Base-by-base conservation (phyloP, 2,113 vertebrate genomes). In the Bostrychus sinensis region DNA sequence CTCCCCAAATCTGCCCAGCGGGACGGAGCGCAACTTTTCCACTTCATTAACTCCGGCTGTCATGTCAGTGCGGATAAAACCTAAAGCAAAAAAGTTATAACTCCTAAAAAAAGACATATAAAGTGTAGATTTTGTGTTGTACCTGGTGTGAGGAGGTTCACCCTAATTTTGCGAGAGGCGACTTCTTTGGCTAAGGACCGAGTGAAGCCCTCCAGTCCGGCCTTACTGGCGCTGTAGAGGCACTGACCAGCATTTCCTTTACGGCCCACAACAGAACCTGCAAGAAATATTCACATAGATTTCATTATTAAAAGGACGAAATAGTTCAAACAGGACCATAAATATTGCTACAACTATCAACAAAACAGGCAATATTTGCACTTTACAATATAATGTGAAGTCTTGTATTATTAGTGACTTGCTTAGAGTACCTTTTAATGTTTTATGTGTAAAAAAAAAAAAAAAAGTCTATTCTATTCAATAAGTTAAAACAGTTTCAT, bases 141-240 rank as follows among this genome's bases (percentile, higher is more conserved):
- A 98, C 96, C 96, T 91, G 96, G 96, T 85, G 92, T 94, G 74
- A 98, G 87, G 38, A 98, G 88, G 23, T 98, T 98, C 38, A 98
- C 95, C 48, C 94, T 88, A 72, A 98, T 89, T 48, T 94, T 90
- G 16, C 92, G 95, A 70, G 87, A 93, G 7, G 88, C 94, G 1
- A 98, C 94, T 86, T 98, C 96, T 89, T 96, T 98, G 57, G 96
- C 96, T 66, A 98, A 88, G 26, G 95, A 95, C 22, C 93, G 91
- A 13, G 96, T 97, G 92, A 98, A 97, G 42, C 95, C 95, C 62
- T 96, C 88, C 7, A 98, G 84, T 45, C 95, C 95, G 28, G 93
- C 94, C 88, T 98, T 98, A 75, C 89, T 94, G 87, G 95, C 94
- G 23, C 96, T 94, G 86, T 98, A 98, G 0, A 90, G 91, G 43